Base-by-base conservation (phyloP, 2,888 invertebrate species). In the Acholoe squamosa region DNA sequence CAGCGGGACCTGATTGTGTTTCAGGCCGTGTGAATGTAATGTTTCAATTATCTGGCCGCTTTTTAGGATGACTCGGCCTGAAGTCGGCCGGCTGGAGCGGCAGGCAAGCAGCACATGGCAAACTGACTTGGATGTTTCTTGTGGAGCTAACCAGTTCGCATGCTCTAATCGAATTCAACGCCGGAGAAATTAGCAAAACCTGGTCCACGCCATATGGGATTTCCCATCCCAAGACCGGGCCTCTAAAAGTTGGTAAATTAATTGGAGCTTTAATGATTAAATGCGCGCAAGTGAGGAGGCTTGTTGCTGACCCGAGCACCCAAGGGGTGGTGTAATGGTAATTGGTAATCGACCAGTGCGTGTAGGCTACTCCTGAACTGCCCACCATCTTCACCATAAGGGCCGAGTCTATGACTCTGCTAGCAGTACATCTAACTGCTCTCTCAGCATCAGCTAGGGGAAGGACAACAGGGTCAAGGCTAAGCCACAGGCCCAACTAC, bases 241-340 rank as follows among this genome's bases (percentile, higher is more conserved):
- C 71, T 71, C 71, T 71, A 71, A 71, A 71, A 71, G n/a, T 71
- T 71, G 71, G 25, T 71, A 71, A 71, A 71, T 71, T 71, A 71
- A 71, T 71, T 71, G 71, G 28, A 71, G 71, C 71, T 71, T 71
- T 71, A 71, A 71, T 71, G 71, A 71, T 71, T 71, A 71, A 71
- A 28, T 5, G 31, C 71, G 61, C 71, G 71, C 71, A n/a, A n/a
- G 71, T 28, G 71, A 28, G 25, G 28, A 71, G 19, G 71, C 28
- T 71, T 0, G 71, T 71, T 71, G 71, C 71, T 71, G 71, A 71
- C 71, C 71, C 28, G 71, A 25, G 28, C 25, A 28, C 28, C 71
- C 31, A 7, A 71, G 28, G 71, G 71, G 71, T n/a, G 71, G 71
- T 61, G 71, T 71, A 71, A 71, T 71, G 71, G 71, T 71, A 71